phyloP scores from a whole-genome alignment of 2,888 invertebrate species.

The Raillietiella orientalis region DNA sequence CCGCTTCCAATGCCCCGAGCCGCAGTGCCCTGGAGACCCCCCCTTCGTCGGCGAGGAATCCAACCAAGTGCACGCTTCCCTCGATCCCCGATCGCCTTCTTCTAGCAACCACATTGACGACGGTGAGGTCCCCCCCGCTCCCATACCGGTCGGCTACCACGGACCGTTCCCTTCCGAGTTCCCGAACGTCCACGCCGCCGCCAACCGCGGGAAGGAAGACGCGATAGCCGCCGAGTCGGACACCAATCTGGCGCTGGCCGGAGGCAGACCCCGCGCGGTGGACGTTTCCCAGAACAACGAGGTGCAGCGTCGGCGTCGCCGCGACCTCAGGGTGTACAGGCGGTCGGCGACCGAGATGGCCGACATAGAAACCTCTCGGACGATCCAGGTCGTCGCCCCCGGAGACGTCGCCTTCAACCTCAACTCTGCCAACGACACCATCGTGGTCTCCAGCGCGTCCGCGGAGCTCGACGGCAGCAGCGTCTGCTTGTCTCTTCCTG shows the following conservation, averaged over 20 bases:
- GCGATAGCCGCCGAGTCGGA: constrained; percentile 8
- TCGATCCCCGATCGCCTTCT: constrained; percentile 18
- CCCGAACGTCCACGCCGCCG: constrained; percentile 7
- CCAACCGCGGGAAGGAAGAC: constrained; percentile 9
- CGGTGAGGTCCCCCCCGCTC: constrained; percentile 23
- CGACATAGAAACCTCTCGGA: constrained; percentile 13
- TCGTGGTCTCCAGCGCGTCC: constrained; percentile 47
- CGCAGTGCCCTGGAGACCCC: constrained; percentile 34
- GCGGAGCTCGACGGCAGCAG: constrained; percentile 31
- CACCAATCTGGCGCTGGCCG: constrained; percentile 28
- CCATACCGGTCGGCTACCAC: background rate
- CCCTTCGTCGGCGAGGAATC: constrained; percentile 9
- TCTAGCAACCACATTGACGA: constrained; percentile 41
- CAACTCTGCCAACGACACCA: constrained; percentile 46
- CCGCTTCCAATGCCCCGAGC: constrained; percentile 68
- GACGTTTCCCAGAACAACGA: constrained; percentile 36
- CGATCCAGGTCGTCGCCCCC: constrained; percentile 16
- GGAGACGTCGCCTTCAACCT: constrained; percentile 24
- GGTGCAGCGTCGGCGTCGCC: background rate
- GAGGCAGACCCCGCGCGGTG: constrained; percentile 58
- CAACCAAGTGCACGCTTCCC: constrained; percentile 23
- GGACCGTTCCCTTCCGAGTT: constrained; percentile 5
- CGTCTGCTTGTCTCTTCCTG: constrained; percentile 74
- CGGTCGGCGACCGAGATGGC: constrained; percentile 56
- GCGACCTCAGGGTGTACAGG: constrained; percentile 25